These are phyloP conservation scores for Dunckerocampus dactyliophorus DNA, from an alignment of 2,113 vertebrate species.

Conservation along the genomic window DNA sequence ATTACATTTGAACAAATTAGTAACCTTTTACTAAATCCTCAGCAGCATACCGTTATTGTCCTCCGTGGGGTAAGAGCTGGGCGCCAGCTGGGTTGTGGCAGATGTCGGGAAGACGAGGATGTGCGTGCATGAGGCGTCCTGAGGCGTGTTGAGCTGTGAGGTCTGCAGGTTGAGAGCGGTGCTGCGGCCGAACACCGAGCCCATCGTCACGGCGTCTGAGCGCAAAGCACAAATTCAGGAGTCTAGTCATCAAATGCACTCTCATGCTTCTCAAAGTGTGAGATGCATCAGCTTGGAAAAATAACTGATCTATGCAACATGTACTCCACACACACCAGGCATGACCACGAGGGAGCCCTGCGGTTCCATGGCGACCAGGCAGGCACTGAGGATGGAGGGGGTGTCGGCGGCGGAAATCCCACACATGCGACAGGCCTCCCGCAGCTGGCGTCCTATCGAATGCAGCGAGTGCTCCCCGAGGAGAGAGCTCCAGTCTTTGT, in stretches of 20 bases:
- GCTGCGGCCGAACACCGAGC: conserved; percentile 95
- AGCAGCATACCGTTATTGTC: conserved; percentile 82
- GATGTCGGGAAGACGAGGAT: conserved; percentile 98
- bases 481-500: conserved; percentile 88
- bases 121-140: conserved; percentile 96
- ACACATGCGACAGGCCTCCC: conserved; percentile 92
- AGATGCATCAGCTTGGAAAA: neutral
- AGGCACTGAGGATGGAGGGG: conserved; percentile 94
- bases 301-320: too few species aligned
- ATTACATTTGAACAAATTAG: too few species aligned
- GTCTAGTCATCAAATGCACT: too few species aligned
- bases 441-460: conserved; percentile 90
- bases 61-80: conserved; percentile 91
- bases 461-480: conserved; percentile 94
- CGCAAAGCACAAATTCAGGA: conserved; percentile 4
- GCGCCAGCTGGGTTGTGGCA: conserved; percentile 90
- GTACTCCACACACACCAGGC: conserved; percentile 78
- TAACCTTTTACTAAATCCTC: too few species aligned
- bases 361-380: conserved; percentile 96
- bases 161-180: conserved; percentile 95
- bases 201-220: conserved; percentile 94
- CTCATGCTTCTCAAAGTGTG: neutral
- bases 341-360: conserved; percentile 96
- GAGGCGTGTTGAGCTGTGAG: conserved; percentile 94
- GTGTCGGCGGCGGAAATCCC: conserved; percentile 91